A percentile compares a stretch with the other conserved stretches of the same genome.
Evolutionary conservation across 2,888 invertebrate genomes (phyloP).

Genomic region (Cynaeus angustus): DNA sequence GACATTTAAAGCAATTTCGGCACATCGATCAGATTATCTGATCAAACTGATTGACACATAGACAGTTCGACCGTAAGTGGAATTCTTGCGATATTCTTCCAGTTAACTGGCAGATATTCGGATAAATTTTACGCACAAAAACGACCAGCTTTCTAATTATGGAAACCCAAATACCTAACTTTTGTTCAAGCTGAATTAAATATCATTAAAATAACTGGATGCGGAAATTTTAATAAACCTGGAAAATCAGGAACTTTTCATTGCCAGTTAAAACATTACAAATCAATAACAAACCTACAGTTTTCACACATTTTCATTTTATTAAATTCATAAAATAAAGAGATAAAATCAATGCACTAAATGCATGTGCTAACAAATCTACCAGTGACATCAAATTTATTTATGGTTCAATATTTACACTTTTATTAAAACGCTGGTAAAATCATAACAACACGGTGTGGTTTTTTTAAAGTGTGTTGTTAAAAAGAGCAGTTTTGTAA

Average conservation of each 20-base stretch:
- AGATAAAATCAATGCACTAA: conserved; percentile 3
- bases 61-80: conserved; percentile 44
- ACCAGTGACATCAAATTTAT: not conserved
- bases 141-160: not conserved
- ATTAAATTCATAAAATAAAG: not conserved
- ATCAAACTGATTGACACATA: conserved; percentile 38
- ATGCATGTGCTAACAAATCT: conserved; percentile 1
- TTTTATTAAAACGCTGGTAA: not conserved
- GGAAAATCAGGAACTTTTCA: not conserved
- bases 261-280: not conserved
- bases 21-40: conserved; percentile 45
- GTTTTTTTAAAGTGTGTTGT: no score
- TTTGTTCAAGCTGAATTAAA: not conserved
- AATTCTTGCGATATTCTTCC: conserved; percentile 40
- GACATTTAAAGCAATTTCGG: conserved; percentile 42
- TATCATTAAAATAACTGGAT: not conserved
- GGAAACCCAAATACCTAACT: not conserved
- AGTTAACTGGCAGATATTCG: conserved; percentile 34
- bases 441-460: no score
- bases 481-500: no score
- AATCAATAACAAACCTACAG: not conserved
- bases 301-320: conserved; percentile 2
- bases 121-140: conserved; percentile 13
- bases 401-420: conserved; percentile 3
- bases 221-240: not conserved